These are phyloP conservation scores for Pemphigus obesinymphae DNA, from an alignment of 1,140 invertebrate genomes.

Conservation along the genomic window DNA sequence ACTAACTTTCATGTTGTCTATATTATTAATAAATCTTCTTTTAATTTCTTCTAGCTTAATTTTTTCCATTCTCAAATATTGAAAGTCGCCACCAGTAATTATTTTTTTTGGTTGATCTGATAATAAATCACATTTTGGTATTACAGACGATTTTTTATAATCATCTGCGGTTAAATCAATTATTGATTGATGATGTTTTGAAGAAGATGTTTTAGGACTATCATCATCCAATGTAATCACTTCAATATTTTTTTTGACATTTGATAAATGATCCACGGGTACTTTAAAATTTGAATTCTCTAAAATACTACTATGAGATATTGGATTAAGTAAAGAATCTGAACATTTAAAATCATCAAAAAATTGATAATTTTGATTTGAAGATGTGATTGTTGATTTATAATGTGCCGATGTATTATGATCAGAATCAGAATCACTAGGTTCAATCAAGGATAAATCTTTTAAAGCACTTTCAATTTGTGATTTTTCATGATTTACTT, in stretches of 20 bases:
- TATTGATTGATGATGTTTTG: not conserved
- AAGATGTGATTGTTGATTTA: slow-evolving; percentile 21
- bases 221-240: not conserved
- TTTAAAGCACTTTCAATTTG: not conserved
- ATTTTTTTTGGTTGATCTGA: not conserved
- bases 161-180: slow-evolving; percentile 1
- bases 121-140: not conserved
- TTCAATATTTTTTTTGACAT: not conserved
- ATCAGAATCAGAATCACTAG: slow-evolving; percentile 1
- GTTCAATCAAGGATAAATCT: slow-evolving; percentile 17
- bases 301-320: slow-evolving; percentile 31
- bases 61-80: slow-evolving; percentile 30
- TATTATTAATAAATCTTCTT: not conserved
- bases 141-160: not conserved
- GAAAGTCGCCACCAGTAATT: not conserved
- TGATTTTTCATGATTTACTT: not conserved
- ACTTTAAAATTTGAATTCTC: not conserved
- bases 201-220: not conserved
- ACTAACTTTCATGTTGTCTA: slow-evolving; percentile 5
- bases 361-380: slow-evolving; percentile 1
- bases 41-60: not conserved
- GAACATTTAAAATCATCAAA: not conserved
- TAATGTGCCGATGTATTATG: not conserved
- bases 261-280: not conserved
- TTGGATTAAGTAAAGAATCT: not conserved